phyloP scores from a whole-genome alignment of 2,888 invertebrate species.

The Andrena minutula region DNA sequence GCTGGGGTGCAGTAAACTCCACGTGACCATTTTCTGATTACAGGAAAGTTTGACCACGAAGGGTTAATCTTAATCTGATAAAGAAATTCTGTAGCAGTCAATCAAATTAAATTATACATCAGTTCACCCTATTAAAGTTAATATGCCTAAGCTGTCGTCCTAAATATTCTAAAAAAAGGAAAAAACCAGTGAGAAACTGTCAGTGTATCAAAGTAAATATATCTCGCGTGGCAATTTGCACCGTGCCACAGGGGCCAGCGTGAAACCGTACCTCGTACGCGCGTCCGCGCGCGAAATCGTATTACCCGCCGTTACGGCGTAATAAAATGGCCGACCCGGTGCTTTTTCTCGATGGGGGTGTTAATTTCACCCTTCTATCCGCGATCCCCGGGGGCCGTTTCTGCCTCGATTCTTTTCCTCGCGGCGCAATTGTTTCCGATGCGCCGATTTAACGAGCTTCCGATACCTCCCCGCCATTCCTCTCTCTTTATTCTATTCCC shows the following conservation, averaged over 20 bases:
- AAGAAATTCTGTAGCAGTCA: no score
- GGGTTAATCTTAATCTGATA: no score
- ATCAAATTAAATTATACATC: no score
- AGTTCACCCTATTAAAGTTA: no score
- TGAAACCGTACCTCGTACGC: neutral
- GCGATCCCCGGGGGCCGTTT: slow-evolving; percentile 21
- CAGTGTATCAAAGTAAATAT: neutral
- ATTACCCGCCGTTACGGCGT: slow-evolving; percentile 23
- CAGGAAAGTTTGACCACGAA: no score
- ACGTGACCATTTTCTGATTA: no score
- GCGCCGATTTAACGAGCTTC: slow-evolving; percentile 61
- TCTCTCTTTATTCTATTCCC: slow-evolving; percentile 35
- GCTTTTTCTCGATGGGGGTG: slow-evolving; percentile 46
- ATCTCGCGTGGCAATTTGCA: slow-evolving; percentile 1
- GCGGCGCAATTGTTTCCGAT: slow-evolving; percentile 65
- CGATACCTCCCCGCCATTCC: slow-evolving; percentile 37
- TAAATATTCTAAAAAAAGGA: no score
- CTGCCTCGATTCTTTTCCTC: slow-evolving; percentile 16
- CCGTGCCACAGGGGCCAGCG: neutral
- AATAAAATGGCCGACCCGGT: slow-evolving; percentile 41
- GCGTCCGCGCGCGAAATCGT: slow-evolving; percentile 30
- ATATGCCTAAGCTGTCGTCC: no score
- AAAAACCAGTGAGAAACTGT: no score
- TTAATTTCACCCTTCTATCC: slow-evolving; percentile 45
- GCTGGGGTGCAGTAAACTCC: no score